Evolutionary conservation across 2,888 invertebrate genomes (phyloP).

Genomic region (Ptychoptera contaminata): DNA sequence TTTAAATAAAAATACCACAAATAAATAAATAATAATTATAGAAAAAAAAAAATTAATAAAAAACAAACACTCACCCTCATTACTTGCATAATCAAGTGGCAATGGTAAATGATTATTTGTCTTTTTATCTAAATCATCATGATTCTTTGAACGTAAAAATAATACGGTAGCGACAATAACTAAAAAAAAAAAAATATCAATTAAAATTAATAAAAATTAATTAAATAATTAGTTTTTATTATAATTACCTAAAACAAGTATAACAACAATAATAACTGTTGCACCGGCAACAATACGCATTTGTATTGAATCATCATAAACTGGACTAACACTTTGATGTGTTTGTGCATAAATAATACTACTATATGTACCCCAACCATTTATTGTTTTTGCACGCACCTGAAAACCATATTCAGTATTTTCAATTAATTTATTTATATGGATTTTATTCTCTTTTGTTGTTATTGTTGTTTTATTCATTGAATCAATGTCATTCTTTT

Average conservation of each 20-base stretch:
- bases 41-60: neutral
- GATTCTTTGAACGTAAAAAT: conserved; percentile 75
- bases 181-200: neutral
- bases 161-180: conserved; percentile 80
- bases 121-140: conserved; percentile 91
- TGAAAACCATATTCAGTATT: conserved; percentile 89
- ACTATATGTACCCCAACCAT: conserved; percentile 89
- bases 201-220: no score
- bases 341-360: conserved; percentile 67
- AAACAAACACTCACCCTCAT: conserved; percentile 31
- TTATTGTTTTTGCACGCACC: conserved; percentile 82
- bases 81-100: conserved; percentile 30
- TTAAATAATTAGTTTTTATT: no score
- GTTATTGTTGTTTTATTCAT: conserved; percentile 64
- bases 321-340: conserved; percentile 31
- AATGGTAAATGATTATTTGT: conserved; percentile 34
- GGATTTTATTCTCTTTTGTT: conserved; percentile 59
- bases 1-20: no score
- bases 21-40: no score
- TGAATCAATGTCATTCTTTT: conserved; percentile 54
- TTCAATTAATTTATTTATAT: conserved; percentile 46
- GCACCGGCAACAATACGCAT: conserved; percentile 80
- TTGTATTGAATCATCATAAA: conserved; percentile 63
- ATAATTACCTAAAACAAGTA: conserved; percentile 49
- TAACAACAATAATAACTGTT: conserved; percentile 85